Conservation (phyloP, 2,888 invertebrate genomes). For the Pachliopta kotzebuea region DNA sequence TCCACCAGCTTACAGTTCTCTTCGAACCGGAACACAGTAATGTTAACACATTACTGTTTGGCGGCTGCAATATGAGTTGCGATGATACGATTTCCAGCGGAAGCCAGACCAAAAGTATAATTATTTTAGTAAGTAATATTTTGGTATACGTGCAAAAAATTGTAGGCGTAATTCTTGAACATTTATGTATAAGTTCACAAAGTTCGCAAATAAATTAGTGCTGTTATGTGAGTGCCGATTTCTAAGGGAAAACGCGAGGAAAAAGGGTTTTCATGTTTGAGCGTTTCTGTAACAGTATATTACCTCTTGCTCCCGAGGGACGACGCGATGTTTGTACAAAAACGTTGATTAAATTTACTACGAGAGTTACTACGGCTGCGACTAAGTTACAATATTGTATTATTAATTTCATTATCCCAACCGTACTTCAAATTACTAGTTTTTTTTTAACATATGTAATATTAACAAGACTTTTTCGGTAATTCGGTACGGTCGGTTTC, state of each 20-base stretch:
- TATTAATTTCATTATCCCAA: background rate
- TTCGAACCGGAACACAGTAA: no score
- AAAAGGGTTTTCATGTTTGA: slow-evolving; percentile 29
- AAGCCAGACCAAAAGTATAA: no score
- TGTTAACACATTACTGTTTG: no score
- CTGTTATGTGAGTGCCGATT: slow-evolving; percentile 5
- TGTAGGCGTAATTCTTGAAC: no score
- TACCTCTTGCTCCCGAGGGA: slow-evolving; percentile 12
- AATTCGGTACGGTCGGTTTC: no score
- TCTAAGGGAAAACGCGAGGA: slow-evolving; percentile 12
- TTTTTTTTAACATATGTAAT: no score
- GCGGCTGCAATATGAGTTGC: no score
- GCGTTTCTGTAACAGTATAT: slow-evolving; percentile 11
- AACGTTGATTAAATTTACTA: slow-evolving; percentile 18
- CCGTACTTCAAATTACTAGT: background rate
- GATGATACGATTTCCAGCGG: no score
- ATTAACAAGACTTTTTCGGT: no score
- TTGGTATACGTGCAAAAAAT: no score
- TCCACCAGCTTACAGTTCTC: no score
- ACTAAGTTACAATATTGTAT: background rate
- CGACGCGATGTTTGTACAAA: slow-evolving; percentile 11
- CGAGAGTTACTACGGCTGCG: background rate
- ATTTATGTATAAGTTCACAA: background rate
- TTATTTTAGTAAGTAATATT: no score
- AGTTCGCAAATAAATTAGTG: slow-evolving; percentile 13